Conservation (phyloP, 2,888 invertebrate genomes). For the Glaucopsyche alexis region DNA sequence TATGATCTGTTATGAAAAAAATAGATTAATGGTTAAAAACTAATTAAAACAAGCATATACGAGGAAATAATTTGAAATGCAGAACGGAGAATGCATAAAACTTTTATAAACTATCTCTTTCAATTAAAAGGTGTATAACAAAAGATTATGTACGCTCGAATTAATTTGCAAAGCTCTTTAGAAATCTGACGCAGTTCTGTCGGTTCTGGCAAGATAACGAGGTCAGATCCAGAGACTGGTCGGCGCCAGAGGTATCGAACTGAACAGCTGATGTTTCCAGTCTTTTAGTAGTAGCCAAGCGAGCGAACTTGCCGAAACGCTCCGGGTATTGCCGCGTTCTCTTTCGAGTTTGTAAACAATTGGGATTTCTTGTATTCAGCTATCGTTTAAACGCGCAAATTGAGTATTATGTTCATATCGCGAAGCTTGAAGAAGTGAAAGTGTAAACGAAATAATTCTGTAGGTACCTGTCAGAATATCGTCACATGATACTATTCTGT, state of each 20-base stretch:
- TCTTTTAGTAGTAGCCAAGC: conserved; percentile 57
- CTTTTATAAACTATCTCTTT: conserved; percentile 24
- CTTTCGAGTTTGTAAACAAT: not conserved
- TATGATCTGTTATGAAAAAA: no score
- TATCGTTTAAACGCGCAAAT: no score
- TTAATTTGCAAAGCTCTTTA: conserved; percentile 20
- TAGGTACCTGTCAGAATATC: no score
- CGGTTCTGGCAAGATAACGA: conserved; percentile 51
- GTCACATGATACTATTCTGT: no score
- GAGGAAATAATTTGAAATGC: no score
- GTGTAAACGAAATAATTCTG: no score
- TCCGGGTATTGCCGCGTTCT: not conserved
- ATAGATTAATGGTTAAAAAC: no score
- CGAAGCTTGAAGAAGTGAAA: no score
- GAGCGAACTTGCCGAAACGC: conserved; percentile 44
- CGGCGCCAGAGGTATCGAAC: conserved; percentile 73
- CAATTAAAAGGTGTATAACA: conserved; percentile 28
- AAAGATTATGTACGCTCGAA: conserved; percentile 23
- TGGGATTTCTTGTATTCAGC: not conserved
- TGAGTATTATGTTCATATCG: no score
- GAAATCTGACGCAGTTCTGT: conserved; percentile 38
- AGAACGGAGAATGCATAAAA: not conserved
- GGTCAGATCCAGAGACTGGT: conserved; percentile 69
- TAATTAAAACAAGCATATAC: not conserved
- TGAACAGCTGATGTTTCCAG: conserved; percentile 69